These are phyloP conservation scores for Perca flavescens DNA, from an alignment of 2,113 vertebrate genomes.

Conservation along the genomic window DNA sequence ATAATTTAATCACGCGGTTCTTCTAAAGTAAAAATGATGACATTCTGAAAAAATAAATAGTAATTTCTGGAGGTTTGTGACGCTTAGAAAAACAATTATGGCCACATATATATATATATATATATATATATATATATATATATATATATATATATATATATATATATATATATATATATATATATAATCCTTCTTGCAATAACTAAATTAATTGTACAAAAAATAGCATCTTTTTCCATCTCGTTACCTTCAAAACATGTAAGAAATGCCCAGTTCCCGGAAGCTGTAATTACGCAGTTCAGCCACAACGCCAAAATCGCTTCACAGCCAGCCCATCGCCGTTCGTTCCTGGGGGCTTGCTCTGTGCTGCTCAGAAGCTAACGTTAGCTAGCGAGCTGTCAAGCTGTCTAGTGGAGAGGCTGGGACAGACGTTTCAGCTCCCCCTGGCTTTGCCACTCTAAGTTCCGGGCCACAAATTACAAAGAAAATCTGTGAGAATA, in stretches of 20 bases:
- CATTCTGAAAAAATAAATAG: not conserved
- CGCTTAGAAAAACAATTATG: not conserved
- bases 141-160: too few relatives aligned
- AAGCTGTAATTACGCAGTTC: not conserved
- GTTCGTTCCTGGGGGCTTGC: constrained; percentile 26
- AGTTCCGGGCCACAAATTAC: constrained; percentile 57
- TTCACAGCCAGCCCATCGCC: not conserved
- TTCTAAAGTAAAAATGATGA: not conserved
- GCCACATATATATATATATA: too few relatives aligned
- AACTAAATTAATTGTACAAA: too few relatives aligned
- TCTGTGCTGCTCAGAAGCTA: constrained; percentile 66
- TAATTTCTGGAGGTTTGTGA: not conserved
- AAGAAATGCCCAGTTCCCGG: not conserved
- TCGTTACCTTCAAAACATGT: too few relatives aligned
- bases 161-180: too few relatives aligned
- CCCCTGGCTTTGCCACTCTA: constrained; percentile 68
- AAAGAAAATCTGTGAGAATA: constrained; percentile 45
- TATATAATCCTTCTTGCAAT: too few relatives aligned
- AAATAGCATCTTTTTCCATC: too few relatives aligned
- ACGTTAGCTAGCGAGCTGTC: constrained; percentile 79
- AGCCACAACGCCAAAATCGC: constrained; percentile 10
- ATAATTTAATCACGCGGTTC: not conserved
- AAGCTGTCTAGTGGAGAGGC: constrained; percentile 81
- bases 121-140: too few relatives aligned
- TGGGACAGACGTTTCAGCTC: constrained; percentile 80